These are phyloP conservation scores for Myzus persicae DNA, from an alignment of 1,140 invertebrate genomes.

Conservation along the genomic window DNA sequence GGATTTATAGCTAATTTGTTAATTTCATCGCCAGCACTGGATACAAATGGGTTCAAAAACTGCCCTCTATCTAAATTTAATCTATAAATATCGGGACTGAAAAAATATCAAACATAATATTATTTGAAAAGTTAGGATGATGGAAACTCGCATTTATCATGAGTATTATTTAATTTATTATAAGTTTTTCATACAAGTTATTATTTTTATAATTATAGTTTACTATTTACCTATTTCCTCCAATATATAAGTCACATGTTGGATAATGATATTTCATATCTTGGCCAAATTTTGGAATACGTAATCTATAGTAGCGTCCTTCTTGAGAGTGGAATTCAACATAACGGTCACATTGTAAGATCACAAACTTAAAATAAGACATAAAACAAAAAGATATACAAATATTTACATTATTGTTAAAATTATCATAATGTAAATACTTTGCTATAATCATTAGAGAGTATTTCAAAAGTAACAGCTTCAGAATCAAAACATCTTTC, in stretches of 20 bases:
- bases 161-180: no score
- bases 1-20: constrained; percentile 91
- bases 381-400: constrained; percentile 58
- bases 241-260: constrained; percentile 91
- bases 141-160: not conserved
- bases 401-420: not conserved
- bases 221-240: constrained; percentile 78
- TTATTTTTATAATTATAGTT: not conserved
- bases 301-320: constrained; percentile 88
- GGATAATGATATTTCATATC: constrained; percentile 92
- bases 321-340: constrained; percentile 94
- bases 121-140: not conserved
- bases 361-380: constrained; percentile 71
- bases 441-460: constrained; percentile 91
- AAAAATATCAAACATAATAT: constrained; percentile 62
- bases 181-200: no score
- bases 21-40: constrained; percentile 75
- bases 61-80: constrained; percentile 95
- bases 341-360: constrained; percentile 85
- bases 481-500: constrained; percentile 98
- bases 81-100: constrained; percentile 87
- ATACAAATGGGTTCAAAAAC: constrained; percentile 85
- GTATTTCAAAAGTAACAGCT: constrained; percentile 84
- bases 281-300: constrained; percentile 94
- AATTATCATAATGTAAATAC: constrained; percentile 66